Evolutionary conservation across 1,140 invertebrate genomes (phyloP).

Genomic region (Cardiocondyla obscurior): DNA sequence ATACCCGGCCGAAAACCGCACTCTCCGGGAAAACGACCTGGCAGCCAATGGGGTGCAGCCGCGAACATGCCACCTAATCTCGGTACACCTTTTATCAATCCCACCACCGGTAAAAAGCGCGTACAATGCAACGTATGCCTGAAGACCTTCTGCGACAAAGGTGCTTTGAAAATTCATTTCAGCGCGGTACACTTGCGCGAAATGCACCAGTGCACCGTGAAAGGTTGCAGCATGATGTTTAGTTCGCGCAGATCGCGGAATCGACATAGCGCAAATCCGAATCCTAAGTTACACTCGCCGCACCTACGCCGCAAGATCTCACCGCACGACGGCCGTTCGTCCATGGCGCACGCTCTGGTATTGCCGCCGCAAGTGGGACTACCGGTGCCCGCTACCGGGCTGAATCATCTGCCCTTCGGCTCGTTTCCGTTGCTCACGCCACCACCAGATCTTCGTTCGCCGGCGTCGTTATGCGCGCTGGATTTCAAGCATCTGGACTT

Average conservation of each 20-base stretch:
- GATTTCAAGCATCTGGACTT: constrained; percentile 89
- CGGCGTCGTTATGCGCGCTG: constrained; percentile 85
- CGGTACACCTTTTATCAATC: constrained; percentile 95
- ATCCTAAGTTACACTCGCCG: constrained; percentile 98
- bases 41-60: constrained; percentile 91
- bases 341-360: constrained; percentile 92
- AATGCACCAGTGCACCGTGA: constrained; percentile 99
- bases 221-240: constrained; percentile 99
- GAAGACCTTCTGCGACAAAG: constrained; percentile 99
- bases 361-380: constrained; percentile 89
- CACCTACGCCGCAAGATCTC: constrained; percentile 96
- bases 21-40: constrained; percentile 92
- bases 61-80: constrained; percentile 91
- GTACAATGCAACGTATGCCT: constrained; percentile 99
- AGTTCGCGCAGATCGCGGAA: constrained; percentile 97
- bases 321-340: constrained; percentile 95
- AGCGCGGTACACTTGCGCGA: constrained; percentile 99
- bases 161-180: constrained; percentile 99
- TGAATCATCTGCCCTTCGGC: constrained; percentile 89
- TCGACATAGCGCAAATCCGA: constrained; percentile 98
- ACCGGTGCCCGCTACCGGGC: constrained; percentile 84
- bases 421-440: constrained; percentile 90
- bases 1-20: constrained; percentile 90
- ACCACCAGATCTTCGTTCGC: constrained; percentile 88
- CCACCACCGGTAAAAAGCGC: constrained; percentile 96